Base-by-base conservation (phyloP, 2,113 vertebrate species). In the Calyptommatus sinebrachiatus region DNA sequence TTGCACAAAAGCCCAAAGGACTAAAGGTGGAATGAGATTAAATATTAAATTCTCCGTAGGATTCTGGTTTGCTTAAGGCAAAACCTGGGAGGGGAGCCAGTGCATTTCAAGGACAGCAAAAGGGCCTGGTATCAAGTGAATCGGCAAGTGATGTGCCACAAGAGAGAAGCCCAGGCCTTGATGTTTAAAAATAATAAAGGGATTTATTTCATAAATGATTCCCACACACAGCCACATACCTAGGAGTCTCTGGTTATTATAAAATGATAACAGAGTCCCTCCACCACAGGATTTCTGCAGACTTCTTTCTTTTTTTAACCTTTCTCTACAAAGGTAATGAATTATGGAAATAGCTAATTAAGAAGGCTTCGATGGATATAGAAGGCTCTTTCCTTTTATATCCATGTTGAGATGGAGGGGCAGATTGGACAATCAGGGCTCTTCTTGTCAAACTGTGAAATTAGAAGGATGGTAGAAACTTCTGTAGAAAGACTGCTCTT, bases 41-140 rank as follows among this genome's bases (percentile, higher is more conserved):
- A 82, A 76, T 68, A 85, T 80, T 72, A 48, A 83, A 35, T 73
- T 57, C 31, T 63, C 26, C 18, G 61, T 62, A 65, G 65, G 1
- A 45, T 26, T 35, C 29, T 67, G 24, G 0, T 71, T 31, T 24
- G 28, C 46, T 77, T 1, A 0, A 0, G 50, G 21, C 57, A 16
- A 76, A 76, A 31, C 71, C 75, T 72, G 26, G 6, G 48, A 71
- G 20, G 7, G 41, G 4, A 21, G 41, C 78, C 81, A 84, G 65
- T 2, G 2, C 8, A 20, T 22, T 71, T 68, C 77, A 71, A 45
- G 80, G 1, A 1, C 73, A n/a, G 28, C 3, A 7, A 8, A 5
- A 81, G 60, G 63, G 53, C 8, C 69, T 26, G 35, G 2, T 20
- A 28, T 29, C 35, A 63, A 60, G 31, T 65, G 8, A 18, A 5